phyloP scores from a whole-genome alignment of 2,113 vertebrate genomes.

The Amphiprion percula region DNA sequence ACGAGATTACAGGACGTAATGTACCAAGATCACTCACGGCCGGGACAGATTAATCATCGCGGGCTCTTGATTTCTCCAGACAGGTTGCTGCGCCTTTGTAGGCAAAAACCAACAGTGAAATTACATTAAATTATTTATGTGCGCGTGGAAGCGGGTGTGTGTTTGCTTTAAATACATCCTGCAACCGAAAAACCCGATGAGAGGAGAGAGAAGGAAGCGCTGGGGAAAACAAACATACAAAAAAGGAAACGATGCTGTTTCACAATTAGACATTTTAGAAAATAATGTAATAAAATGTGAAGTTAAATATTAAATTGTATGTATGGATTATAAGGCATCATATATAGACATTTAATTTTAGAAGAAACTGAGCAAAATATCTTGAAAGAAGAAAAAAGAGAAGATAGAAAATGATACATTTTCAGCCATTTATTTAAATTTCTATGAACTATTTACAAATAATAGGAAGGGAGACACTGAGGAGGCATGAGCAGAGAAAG shows the following conservation, averaged over 20 bases:
- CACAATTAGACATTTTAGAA: background rate
- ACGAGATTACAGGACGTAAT: constrained; percentile 88
- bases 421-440: constrained; percentile 87
- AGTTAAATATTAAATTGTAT: background rate
- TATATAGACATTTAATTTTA: background rate
- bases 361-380: background rate
- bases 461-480: constrained; percentile 78
- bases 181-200: constrained; percentile 10
- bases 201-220: background rate
- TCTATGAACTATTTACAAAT: constrained; percentile 90
- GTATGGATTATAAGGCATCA: too few relatives aligned
- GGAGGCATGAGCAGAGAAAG: constrained; percentile 77
- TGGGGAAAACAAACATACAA: too few relatives aligned
- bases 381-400: constrained; percentile 25
- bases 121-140: constrained; percentile 65
- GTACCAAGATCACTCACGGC: constrained; percentile 88
- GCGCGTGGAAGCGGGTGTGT: constrained; percentile 4
- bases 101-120: constrained; percentile 70
- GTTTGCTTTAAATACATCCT: constrained; percentile 33
- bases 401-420: constrained; percentile 39
- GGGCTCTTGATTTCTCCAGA: constrained; percentile 83
- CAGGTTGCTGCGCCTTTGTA: constrained; percentile 68
- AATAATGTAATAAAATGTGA: background rate
- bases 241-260: background rate
- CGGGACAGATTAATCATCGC: constrained; percentile 91